A percentile compares a stretch with the other conserved stretches of the same genome.
Evolutionary conservation across 1,140 invertebrate genomes (phyloP).

Genomic region (Apocrypta bakeri): DNA sequence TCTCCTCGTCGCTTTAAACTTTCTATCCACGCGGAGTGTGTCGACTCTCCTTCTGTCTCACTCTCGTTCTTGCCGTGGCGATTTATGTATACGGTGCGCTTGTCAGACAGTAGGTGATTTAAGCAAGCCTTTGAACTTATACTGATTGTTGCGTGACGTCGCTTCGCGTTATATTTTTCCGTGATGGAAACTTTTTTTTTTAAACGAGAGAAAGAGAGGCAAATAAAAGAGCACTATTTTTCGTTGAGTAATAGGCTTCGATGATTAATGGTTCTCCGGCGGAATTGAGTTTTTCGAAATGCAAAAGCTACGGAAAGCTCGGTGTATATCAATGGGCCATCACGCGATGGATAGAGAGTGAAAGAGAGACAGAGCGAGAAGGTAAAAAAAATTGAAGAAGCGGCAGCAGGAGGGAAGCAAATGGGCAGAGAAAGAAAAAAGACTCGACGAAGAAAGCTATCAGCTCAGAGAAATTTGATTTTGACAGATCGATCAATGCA

Average conservation of each 20-base stretch:
- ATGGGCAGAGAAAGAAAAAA: neutral
- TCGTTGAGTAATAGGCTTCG: too few relatives aligned
- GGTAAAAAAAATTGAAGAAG: neutral
- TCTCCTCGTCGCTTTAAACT: conserved; percentile 4
- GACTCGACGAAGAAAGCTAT: conserved; percentile 25
- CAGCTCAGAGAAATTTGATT: conserved; percentile 50
- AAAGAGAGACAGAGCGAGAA: neutral
- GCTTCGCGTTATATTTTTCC: too few relatives aligned
- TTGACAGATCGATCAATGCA: conserved; percentile 53
- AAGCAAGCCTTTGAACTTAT: neutral
- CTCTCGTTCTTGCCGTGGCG: neutral
- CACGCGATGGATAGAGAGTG: neutral
- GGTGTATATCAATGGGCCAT: too few relatives aligned
- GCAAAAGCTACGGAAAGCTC: too few relatives aligned
- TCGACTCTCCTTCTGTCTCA: neutral
- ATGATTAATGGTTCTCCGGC: too few relatives aligned
- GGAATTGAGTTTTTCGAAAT: too few relatives aligned
- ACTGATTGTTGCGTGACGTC: neutral
- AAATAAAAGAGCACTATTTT: too few relatives aligned
- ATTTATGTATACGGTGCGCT: neutral
- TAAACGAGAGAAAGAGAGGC: too few relatives aligned
- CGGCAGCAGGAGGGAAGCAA: neutral
- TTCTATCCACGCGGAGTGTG: neutral
- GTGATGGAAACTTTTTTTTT: neutral
- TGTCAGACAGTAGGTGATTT: neutral